A percentile compares a stretch with the other conserved stretches of the same genome.
phyloP scores from a whole-genome alignment of 2,797 vertebrate genomes.

The Limosa lapponica region DNA sequence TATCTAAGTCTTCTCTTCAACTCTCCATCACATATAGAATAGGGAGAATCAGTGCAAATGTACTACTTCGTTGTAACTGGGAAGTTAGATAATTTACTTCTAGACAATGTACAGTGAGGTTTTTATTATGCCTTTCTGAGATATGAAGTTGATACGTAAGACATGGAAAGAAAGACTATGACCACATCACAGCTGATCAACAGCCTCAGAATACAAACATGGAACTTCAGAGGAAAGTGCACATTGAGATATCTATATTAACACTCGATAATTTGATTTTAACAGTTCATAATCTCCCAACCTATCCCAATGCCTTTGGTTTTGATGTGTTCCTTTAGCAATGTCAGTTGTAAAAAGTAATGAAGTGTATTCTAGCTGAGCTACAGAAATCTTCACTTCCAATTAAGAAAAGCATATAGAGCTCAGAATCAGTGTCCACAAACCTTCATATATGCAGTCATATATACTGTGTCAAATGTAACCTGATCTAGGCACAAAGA shows the following conservation, averaged over 20 bases:
- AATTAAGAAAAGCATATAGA: background rate
- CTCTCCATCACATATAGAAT: background rate
- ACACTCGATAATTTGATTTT: background rate
- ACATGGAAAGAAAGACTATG: background rate
- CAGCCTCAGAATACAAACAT: background rate
- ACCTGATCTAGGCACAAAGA: background rate
- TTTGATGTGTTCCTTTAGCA: background rate
- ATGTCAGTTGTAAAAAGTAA: background rate
- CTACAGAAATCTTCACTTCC: background rate
- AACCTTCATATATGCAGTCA: background rate
- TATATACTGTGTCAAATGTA: background rate
- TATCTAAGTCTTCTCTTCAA: background rate
- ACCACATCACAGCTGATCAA: background rate
- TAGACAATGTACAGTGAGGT: accelerated
- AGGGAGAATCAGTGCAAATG: background rate
- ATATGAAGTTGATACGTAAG: background rate
- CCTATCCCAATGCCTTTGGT: background rate
- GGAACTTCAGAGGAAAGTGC: background rate
- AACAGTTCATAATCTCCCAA: background rate
- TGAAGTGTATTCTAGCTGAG: background rate
- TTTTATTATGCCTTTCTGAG: background rate
- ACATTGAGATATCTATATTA: background rate
- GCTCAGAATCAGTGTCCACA: background rate
- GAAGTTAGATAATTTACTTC: background rate
- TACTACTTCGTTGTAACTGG: background rate